Base-by-base conservation (phyloP, 1,140 invertebrate species). In the Caligus rogercresseyi region DNA sequence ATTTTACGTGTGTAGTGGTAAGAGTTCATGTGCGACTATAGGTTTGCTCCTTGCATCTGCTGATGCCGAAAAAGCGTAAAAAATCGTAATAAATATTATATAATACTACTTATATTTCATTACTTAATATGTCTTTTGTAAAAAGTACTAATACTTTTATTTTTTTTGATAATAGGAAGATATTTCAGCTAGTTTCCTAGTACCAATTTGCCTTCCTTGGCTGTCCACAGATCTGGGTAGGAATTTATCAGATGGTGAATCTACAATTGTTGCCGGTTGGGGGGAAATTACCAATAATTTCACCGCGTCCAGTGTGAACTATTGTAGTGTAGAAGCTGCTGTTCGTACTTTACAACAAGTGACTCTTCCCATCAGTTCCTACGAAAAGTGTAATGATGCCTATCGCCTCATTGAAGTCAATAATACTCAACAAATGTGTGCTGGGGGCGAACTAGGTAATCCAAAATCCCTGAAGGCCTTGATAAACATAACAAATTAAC, bases 171-270 rank as follows among this genome's bases (percentile, higher is more conserved):
- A n/a, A n/a, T n/a, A 43, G 31, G 31, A 43, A 43, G 31, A 43
- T 43, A 43, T 7, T 43, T 7, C 7, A 43, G n/a, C 7, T 11
- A 43, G 31, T 43, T 43, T 43, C 31, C n/a, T 54, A 20, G 21
- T 54, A 4, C 53, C 53, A 7, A 20, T 54, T 19, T 54, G 53
- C 16, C n/a, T 54, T 54, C 53, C 53, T 14, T 54, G n/a, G n/a
- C 11, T 14, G 13, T 16, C n/a, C 11, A 7, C n/a, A 16, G 53
- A 54, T 54, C n/a, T 11, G 4, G 53, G 53, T 16, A 54, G 53
- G 21, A 20, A 19, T 7, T 20, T 54, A 11, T 19, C n/a, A 54
- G 53, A 4, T 19, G 21, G 21, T 7, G 53, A 54, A 11, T 7
- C n/a, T 11, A 16, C 21, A 13, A 20, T 54, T 14, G 53, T 54